Percentiles rank a stretch among this genome's conserved stretches.
Evolutionary conservation across 1,140 invertebrate species (phyloP).

Genomic region (Fopius arisanus): DNA sequence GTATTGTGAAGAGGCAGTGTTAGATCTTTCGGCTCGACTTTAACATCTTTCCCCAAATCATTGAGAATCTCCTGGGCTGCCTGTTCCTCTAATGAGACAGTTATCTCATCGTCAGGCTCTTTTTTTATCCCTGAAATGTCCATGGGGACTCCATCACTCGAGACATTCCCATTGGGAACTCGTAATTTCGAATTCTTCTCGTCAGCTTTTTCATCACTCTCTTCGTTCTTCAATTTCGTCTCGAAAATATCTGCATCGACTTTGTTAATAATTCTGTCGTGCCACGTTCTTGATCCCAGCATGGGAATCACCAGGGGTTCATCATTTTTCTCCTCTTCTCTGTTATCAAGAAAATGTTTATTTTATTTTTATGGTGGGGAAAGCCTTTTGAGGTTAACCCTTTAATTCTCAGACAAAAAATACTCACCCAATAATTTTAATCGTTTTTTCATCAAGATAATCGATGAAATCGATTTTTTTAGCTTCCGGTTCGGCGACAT

Average conservation of each 20-base stretch:
- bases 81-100: slow-evolving; percentile 65
- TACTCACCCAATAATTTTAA: slow-evolving; percentile 75
- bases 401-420: neutral
- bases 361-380: no score
- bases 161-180: slow-evolving; percentile 33
- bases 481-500: slow-evolving; percentile 55
- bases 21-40: slow-evolving; percentile 52
- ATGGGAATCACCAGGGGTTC: slow-evolving; percentile 73
- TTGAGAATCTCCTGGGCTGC: slow-evolving; percentile 69
- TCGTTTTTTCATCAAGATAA: slow-evolving; percentile 76
- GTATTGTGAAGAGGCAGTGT: slow-evolving; percentile 65
- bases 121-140: slow-evolving; percentile 40
- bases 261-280: slow-evolving; percentile 57
- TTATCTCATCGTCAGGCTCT: slow-evolving; percentile 41
- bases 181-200: slow-evolving; percentile 38
- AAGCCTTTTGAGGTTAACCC: slow-evolving; percentile 34
- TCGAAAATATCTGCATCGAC: slow-evolving; percentile 56
- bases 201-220: slow-evolving; percentile 27
- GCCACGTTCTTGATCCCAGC: slow-evolving; percentile 57
- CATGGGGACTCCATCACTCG: neutral
- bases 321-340: slow-evolving; percentile 65
- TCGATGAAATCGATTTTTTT: slow-evolving; percentile 75
- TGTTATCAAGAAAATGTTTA: slow-evolving; percentile 46
- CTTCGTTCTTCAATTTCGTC: slow-evolving; percentile 37
- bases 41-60: slow-evolving; percentile 57